phyloP scores from a whole-genome alignment of 2,888 invertebrate species.

The Siphlonurus alternatus region DNA sequence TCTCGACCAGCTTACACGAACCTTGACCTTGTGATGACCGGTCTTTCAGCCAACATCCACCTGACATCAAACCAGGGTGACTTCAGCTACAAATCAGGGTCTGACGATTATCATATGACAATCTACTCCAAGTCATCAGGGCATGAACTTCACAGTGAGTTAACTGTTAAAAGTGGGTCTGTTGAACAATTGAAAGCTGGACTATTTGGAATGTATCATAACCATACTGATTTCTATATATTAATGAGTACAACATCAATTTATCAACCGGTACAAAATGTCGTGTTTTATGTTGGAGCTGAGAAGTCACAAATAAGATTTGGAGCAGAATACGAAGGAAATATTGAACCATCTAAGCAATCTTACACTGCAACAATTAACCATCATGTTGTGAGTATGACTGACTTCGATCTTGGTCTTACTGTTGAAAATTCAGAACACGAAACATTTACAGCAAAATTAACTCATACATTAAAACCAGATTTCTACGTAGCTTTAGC shows the following conservation, averaged over 20 bases:
- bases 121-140: background rate
- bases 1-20: background rate
- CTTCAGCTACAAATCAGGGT: background rate
- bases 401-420: background rate
- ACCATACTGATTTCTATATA: background rate
- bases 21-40: background rate
- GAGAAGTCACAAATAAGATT: background rate
- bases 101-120: background rate
- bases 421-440: background rate
- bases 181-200: background rate
- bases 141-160: background rate
- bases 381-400: background rate
- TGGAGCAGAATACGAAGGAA: background rate
- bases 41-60: background rate
- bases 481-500: background rate
- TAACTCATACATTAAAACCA: background rate
- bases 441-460: background rate
- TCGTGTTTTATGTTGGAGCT: background rate
- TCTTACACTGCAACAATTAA: background rate
- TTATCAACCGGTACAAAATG: background rate
- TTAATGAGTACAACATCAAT: background rate
- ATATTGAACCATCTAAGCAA: background rate
- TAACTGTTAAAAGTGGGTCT: background rate
- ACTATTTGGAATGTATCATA: background rate
- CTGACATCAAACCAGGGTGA: background rate